phyloP scores from a whole-genome alignment of 2,797 vertebrate species.

The Gephyroberyx darwinii region DNA sequence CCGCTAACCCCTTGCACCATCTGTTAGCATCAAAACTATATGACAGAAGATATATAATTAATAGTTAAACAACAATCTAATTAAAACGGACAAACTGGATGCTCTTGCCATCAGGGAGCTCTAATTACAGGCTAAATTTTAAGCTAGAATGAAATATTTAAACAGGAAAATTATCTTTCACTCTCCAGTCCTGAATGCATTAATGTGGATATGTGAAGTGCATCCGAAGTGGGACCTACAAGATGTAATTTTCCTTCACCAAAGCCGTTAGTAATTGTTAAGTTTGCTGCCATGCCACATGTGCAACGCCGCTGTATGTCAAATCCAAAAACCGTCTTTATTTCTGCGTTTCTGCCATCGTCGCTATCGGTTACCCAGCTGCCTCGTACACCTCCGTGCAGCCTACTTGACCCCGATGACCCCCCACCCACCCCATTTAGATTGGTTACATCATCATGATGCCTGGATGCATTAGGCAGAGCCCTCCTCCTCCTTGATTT shows the following conservation, averaged over 20 bases:
- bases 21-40: slow-evolving; percentile 98
- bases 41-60: slow-evolving; percentile 99
- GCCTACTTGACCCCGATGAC: slow-evolving; percentile 51
- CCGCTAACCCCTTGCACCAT: slow-evolving; percentile 91
- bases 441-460: slow-evolving; percentile 56
- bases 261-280: slow-evolving; percentile 95
- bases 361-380: slow-evolving; percentile 53
- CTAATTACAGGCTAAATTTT: slow-evolving; percentile 95
- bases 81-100: slow-evolving; percentile 99
- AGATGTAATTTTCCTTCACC: slow-evolving; percentile 96
- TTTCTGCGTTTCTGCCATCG: slow-evolving; percentile 23
- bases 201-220: slow-evolving; percentile 95
- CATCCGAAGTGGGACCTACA: slow-evolving; percentile 92
- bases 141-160: slow-evolving; percentile 98
- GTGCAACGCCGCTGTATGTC: slow-evolving; percentile 59
- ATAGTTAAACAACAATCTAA: slow-evolving; percentile 99
- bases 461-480: slow-evolving; percentile 43
- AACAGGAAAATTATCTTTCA: slow-evolving; percentile 96
- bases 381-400: slow-evolving; percentile 19
- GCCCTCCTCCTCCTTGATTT: slow-evolving; percentile 19
- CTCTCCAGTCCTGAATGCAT: slow-evolving; percentile 94
- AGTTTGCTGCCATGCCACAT: slow-evolving; percentile 91
- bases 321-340: slow-evolving; percentile 49
- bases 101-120: slow-evolving; percentile 92
- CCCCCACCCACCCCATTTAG: slow-evolving; percentile 41